Base-by-base conservation (phyloP, 2,797 vertebrate genomes). In the Poecilia velifera region DNA sequence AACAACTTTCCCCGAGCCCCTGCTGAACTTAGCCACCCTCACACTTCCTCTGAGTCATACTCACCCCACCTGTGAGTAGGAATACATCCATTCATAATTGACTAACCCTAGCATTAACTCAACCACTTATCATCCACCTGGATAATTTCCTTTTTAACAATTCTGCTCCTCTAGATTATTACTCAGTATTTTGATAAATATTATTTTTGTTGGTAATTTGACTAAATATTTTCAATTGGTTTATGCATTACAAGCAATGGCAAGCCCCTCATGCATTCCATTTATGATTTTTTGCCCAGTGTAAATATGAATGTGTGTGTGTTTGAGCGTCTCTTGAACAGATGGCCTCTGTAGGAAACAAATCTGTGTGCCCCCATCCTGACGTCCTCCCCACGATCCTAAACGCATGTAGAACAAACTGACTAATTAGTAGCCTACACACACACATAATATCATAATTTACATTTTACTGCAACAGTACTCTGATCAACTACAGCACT, bases 361-460 rank as follows among this genome's bases (percentile, higher is more conserved):
- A 91, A 88, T 90, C 86, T 88, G 83, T 87, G 49, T 89, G 76
- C 82, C 89, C 94, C 96, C 95, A 95, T 94, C 93, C 96, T 96
- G 96, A 96, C 95, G 94, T 94, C 95, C 83, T 71, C 95, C 96
- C 92, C 93, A 95, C 95, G 96, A 96, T 96, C 95, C 95, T 97
- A 97, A 97, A 97, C 96, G 95, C 96, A 96, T 97, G 96, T 97
- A 96, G 96, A 97, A 96, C 97, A 98, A 98, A 98, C 96, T 96
- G 95, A 93, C 95, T 96, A 96, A 97, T 97, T 97, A 97, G 96
- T 82, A 46, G 25, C 72, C 51, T 9, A 57, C 81, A 76, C 25
- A 18, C 76, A 68, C 25, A 3, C 71, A 76, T 16, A 71, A 46
- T 13, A n/a, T 71, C 25, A 71, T 28, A 13, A 71, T 71, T 71